Base-by-base conservation (phyloP, 2,113 vertebrate species). In the Pagrus major region DNA sequence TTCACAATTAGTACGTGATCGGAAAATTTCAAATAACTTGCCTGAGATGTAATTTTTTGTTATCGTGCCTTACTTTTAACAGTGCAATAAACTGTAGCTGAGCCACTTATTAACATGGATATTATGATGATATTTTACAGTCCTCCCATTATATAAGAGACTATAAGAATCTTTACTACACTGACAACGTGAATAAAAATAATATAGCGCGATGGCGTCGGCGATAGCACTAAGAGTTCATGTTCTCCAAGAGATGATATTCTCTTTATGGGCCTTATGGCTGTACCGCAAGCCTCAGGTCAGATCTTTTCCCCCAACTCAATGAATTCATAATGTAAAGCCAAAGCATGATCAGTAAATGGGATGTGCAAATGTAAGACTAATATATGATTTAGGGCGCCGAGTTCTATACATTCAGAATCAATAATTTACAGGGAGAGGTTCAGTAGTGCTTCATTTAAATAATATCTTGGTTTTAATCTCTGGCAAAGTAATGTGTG, bases 341-440 rank as follows among this genome's bases (percentile, higher is more conserved):
- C 42, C 33, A 18, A 63, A 33, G 63, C 76, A 58, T 75, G 75
- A 77, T 75, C 42, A 49, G 44, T 88, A 72, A 83, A 84, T 83
- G 78, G 55, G 78, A 83, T 54, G 52, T 88, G 83, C 85, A 87
- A 84, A 93, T 89, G 81, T 77, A 81, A 82, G 42, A 83, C 73
- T 78, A 88, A 89, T 89, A 78, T 86, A 70, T 84, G 76, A 83
- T 85, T 92, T 83, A 69, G 41, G 39, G n/a, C 8, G 5, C 14
- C 15, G 55, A 63, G 51, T 78, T 69, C 67, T 64, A 51, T 89
- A 77, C 63, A 71, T 81, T 47, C 41, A 77, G 2, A 46, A 80
- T 90, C 5, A 87, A 87, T 89, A 60, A 88, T 90, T 89, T 61
- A 91, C 29, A 33, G 29, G 69, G 18, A 63, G 41, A 71, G 33